Evolutionary conservation across 2,888 invertebrate species (phyloP).

Genomic region (Drosophila lacicola): DNA sequence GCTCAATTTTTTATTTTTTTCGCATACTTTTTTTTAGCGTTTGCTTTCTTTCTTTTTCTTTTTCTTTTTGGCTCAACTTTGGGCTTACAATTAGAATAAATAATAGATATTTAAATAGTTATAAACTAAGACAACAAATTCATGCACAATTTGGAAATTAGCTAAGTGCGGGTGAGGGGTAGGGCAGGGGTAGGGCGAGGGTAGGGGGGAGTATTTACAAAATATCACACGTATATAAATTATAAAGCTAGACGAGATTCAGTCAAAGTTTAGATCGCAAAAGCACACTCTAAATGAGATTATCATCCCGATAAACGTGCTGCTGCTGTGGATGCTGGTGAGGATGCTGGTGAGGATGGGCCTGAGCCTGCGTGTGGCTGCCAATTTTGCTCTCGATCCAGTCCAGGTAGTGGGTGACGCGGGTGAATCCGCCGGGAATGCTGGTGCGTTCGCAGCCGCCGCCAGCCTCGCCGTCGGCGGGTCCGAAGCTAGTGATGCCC

Average conservation of each 20-base stretch:
- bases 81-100: conserved; percentile 72
- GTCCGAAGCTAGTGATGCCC: conserved; percentile 84
- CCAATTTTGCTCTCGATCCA: conserved; percentile 83
- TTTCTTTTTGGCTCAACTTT: conserved; percentile 24
- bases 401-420: conserved; percentile 82
- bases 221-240: conserved; percentile 71
- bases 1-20: conserved; percentile 42
- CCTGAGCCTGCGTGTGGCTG: conserved; percentile 27
- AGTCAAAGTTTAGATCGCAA: conserved; percentile 57
- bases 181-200: neutral
- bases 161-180: conserved; percentile 37
- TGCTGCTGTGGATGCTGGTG: conserved; percentile 14
- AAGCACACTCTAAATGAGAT: conserved; percentile 48
- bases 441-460: conserved; percentile 82
- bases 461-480: conserved; percentile 68
- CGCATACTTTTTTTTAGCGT: conserved; percentile 27
- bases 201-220: conserved; percentile 48
- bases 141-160: conserved; percentile 55
- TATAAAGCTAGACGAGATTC: conserved; percentile 65
- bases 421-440: conserved; percentile 83
- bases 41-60: conserved; percentile 70
- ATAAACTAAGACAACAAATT: conserved; percentile 57
- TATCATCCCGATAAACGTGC: conserved; percentile 63
- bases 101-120: conserved; percentile 67
- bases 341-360: conserved; percentile 10